A percentile compares a stretch with the other conserved stretches of the same genome.
Evolutionary conservation across 2,113 vertebrate genomes (phyloP).

Genomic region (Pithys albifrons): DNA sequence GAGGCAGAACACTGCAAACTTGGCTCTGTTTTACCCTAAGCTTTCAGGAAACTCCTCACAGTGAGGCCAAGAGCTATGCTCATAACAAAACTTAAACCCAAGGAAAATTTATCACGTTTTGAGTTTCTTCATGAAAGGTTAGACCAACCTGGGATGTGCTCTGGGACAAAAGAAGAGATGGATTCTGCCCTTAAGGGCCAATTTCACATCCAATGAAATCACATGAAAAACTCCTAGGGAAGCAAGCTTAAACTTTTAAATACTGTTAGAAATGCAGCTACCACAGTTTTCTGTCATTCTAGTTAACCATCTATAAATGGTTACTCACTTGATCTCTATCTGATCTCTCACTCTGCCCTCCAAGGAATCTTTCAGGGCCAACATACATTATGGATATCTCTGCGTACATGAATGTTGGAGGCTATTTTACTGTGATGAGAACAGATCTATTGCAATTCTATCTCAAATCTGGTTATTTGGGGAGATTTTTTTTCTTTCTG

Average conservation of each 20-base stretch:
- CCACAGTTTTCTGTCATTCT: constrained; percentile 39
- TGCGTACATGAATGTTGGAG: neutral
- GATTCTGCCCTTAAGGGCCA: constrained; percentile 18
- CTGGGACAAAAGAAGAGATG: constrained; percentile 23
- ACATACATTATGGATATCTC: constrained; percentile 16
- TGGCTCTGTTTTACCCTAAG: constrained; percentile 45
- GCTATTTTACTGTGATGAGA: neutral
- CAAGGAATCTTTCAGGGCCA: constrained; percentile 46
- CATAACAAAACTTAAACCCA: constrained; percentile 33
- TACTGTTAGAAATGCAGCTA: constrained; percentile 39
- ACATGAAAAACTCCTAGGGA: neutral
- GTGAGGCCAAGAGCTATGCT: constrained; percentile 5
- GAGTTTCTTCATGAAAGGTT: constrained; percentile 46
- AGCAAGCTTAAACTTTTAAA: constrained; percentile 35
- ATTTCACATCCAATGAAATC: constrained; percentile 22
- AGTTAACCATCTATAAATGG: constrained; percentile 63
- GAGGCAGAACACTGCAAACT: neutral
- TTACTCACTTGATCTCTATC: constrained; percentile 62
- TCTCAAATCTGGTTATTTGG: neutral
- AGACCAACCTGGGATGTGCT: constrained; percentile 7
- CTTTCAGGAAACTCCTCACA: constrained; percentile 46
- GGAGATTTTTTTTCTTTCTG: neutral
- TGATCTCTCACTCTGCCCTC: constrained; percentile 50
- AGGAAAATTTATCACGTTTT: constrained; percentile 44
- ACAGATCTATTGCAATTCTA: neutral